Base-by-base conservation (phyloP, 2,888 invertebrate species). In the Nomada lathburiana region DNA sequence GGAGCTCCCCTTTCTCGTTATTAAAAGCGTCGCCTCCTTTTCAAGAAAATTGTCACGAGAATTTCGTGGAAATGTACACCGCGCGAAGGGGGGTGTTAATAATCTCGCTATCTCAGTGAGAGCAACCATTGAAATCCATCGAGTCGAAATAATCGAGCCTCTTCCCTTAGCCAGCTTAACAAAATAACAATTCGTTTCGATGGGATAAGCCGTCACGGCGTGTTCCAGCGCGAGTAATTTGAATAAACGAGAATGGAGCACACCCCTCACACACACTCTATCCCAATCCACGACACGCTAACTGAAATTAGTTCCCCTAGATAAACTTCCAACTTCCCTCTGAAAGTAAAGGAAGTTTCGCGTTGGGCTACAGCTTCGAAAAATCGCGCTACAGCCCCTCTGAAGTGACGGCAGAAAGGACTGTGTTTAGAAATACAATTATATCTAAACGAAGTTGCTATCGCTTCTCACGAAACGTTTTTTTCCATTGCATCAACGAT, bases 121-220 rank as follows among this genome's bases (percentile, higher is more conserved):
- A 10, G 29, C 50, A 20, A 50, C 47, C 70, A 60, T 60, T 70
- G 59, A 70, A 36, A 70, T 50, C 47, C 70, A 70, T 70, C 70
- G 70, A 60, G 70, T 36, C 50, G 70, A 70, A 70, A 70, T 70
- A 70, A 70, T 70, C 59, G 50, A 60, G 70, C 20, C 52, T 11
- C 23, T n/a, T 20, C 16, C 53, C 16, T 52, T 67, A 36, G 36
- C n/a, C 2, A 20, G 60, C 60, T 70, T 60, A 60, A 60, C 70
- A 60, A 70, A 70, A 70, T 70, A 70, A 70, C 70, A 70, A 70
- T 70, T 60, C 70, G 60, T 70, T 70, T 60, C 59, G 60, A 70
- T 60, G 70, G 70, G 70, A 70, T 60, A 50, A 50, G 36, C 50
- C 13, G 50, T 36, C 70, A 36, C 47, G 60, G 60, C 10, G 70